Conservation (phyloP, 2,888 invertebrate species). For the Epirrhoe alternata region DNA sequence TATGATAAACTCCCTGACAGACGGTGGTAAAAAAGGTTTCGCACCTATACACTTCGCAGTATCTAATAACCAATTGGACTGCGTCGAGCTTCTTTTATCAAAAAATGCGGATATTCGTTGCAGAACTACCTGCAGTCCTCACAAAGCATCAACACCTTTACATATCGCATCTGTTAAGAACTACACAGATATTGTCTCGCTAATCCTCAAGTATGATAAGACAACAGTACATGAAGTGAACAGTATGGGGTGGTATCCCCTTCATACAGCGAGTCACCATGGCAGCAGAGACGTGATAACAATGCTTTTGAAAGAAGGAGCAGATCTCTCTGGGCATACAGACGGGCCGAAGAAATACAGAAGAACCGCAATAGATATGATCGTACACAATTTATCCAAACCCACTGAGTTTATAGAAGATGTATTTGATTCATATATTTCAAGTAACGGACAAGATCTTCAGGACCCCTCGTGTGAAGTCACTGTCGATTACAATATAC, state of each 20-base stretch:
- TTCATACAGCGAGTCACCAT: slow-evolving; percentile 81
- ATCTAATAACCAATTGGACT: slow-evolving; percentile 75
- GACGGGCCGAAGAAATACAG: slow-evolving; percentile 70
- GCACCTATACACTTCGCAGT: slow-evolving; percentile 85
- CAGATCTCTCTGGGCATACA: slow-evolving; percentile 72
- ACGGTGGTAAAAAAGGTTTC: slow-evolving; percentile 71
- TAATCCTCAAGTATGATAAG: slow-evolving; percentile 69
- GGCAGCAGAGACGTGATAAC: slow-evolving; percentile 85
- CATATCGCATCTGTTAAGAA: slow-evolving; percentile 78
- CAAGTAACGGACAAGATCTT: slow-evolving; percentile 70
- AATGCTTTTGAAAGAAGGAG: slow-evolving; percentile 73
- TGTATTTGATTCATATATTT: slow-evolving; percentile 80
- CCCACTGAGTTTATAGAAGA: slow-evolving; percentile 82
- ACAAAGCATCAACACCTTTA: slow-evolving; percentile 74
- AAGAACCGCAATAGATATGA: slow-evolving; percentile 81
- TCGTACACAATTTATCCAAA: slow-evolving; percentile 78
- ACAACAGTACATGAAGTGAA: slow-evolving; percentile 76
- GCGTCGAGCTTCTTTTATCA: slow-evolving; percentile 73
- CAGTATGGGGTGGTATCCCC: slow-evolving; percentile 63
- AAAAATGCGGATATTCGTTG: slow-evolving; percentile 75
- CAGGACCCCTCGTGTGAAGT: slow-evolving; percentile 72
- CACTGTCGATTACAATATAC: slow-evolving; percentile 78
- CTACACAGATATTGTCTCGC: slow-evolving; percentile 65
- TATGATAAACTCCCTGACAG: slow-evolving; percentile 66
- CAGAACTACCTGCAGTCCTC: slow-evolving; percentile 71